A percentile compares a stretch with the other conserved stretches of the same genome.
These are phyloP conservation scores for Littorina saxatilis DNA, from an alignment of 1,140 invertebrate genomes.

Conservation along the genomic window DNA sequence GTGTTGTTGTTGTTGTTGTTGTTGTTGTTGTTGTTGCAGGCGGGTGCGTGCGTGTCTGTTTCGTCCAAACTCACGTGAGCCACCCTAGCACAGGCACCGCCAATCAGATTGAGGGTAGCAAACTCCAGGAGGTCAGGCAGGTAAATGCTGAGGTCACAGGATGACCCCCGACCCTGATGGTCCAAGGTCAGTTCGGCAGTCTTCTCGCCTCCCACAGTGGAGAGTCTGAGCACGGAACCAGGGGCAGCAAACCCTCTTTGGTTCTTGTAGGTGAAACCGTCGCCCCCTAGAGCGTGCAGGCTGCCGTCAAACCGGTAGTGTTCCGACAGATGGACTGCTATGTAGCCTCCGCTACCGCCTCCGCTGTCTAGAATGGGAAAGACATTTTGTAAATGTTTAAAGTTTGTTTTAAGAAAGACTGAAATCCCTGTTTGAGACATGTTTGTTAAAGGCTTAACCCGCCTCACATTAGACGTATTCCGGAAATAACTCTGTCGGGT, in stretches of 20 bases:
- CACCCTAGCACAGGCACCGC: conserved; percentile 50
- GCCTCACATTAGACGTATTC: too few relatives aligned
- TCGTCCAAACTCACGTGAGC: conserved; percentile 14
- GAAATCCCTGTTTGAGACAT: too few relatives aligned
- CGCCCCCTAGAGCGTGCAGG: conserved; percentile 51
- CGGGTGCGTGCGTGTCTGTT: too few relatives aligned
- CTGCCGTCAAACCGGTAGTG: conserved; percentile 51
- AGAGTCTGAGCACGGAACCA: conserved; percentile 59
- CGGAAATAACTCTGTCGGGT: too few relatives aligned
- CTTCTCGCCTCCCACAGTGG: conserved; percentile 44
- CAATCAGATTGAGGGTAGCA: conserved; percentile 46
- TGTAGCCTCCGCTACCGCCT: conserved; percentile 60
- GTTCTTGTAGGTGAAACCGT: conserved; percentile 20
- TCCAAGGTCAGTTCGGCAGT: conserved; percentile 52
- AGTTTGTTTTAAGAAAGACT: not conserved
- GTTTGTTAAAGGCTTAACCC: too few relatives aligned
- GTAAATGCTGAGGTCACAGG: conserved; percentile 44
- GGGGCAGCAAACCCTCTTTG: conserved; percentile 48
- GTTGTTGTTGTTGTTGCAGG: too few relatives aligned
- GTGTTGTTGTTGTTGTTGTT: too few relatives aligned
- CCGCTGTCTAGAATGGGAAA: conserved; percentile 58
- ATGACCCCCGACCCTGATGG: conserved; percentile 45
- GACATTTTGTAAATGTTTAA: too few relatives aligned
- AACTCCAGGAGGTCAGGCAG: conserved; percentile 41
- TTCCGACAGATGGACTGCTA: conserved; percentile 55